Evolutionary conservation across 2,888 invertebrate species (phyloP).

Genomic region (Leucophora obtusa): DNA sequence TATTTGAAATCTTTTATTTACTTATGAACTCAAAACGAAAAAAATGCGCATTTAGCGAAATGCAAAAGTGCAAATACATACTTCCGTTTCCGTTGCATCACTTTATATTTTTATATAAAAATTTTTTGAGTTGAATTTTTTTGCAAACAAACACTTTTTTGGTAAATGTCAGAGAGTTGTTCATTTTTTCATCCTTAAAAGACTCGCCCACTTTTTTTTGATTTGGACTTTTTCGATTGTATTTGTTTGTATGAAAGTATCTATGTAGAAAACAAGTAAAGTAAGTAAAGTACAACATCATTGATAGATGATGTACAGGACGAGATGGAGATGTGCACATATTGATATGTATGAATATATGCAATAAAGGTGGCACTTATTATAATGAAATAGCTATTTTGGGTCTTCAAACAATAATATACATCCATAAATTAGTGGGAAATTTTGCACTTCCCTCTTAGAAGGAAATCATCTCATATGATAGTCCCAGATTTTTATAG

Average conservation of each 20-base stretch:
- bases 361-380: too few species aligned
- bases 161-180: slow-evolving; percentile 56
- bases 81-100: slow-evolving; percentile 78
- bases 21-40: slow-evolving; percentile 46
- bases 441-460: too few species aligned
- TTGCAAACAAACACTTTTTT: slow-evolving; percentile 30
- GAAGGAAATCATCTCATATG: too few species aligned
- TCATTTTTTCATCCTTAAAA: slow-evolving; percentile 57
- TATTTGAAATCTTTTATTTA: slow-evolving; percentile 42
- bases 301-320: slow-evolving; percentile 58
- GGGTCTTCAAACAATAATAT: too few species aligned
- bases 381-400: too few species aligned
- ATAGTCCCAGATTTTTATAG: too few species aligned
- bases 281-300: slow-evolving; percentile 50
- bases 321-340: slow-evolving; percentile 43
- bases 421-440: too few species aligned
- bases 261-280: slow-evolving; percentile 44
- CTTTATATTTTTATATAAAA: slow-evolving; percentile 62
- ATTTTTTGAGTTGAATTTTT: slow-evolving; percentile 19
- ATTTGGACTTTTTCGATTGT: slow-evolving; percentile 20
- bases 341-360: too few species aligned
- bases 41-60: slow-evolving; percentile 77
- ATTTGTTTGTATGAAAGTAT: slow-evolving; percentile 26
- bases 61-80: slow-evolving; percentile 78
- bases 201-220: slow-evolving; percentile 60